Evolutionary conservation across 2,113 vertebrate genomes (phyloP).

Genomic region (Antennarius striatus): DNA sequence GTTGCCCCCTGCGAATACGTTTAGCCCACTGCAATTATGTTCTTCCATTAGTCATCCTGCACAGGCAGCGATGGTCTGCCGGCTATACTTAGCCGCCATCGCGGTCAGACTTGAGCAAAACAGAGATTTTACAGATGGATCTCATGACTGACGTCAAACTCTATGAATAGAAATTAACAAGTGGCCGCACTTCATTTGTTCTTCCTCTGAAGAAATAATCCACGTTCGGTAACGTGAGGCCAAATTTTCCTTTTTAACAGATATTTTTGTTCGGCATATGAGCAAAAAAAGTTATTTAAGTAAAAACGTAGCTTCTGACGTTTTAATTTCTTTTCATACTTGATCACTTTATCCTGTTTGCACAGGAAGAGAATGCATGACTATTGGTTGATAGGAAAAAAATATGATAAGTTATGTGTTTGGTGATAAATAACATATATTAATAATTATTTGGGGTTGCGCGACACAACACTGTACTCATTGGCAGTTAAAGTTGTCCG

Average conservation of each 20-base stretch:
- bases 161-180: slow-evolving; percentile 25
- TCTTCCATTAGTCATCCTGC: slow-evolving; percentile 70
- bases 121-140: slow-evolving; percentile 38
- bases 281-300: too few relatives aligned
- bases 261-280: too few relatives aligned
- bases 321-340: too few relatives aligned
- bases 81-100: slow-evolving; percentile 60
- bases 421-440: too few relatives aligned
- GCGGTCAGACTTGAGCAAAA: slow-evolving; percentile 49
- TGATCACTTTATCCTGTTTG: too few relatives aligned
- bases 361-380: too few relatives aligned
- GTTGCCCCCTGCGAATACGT: slow-evolving; percentile 63
- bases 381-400: too few relatives aligned
- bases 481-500: too few relatives aligned
- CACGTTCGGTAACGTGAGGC: neutral
- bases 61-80: slow-evolving; percentile 50
- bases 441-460: too few relatives aligned
- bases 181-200: neutral
- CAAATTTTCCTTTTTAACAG: neutral
- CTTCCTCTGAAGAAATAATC: slow-evolving; percentile 9
- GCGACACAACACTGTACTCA: too few relatives aligned
- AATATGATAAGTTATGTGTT: too few relatives aligned
- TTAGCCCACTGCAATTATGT: slow-evolving; percentile 69
- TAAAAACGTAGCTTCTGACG: too few relatives aligned
- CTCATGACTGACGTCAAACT: slow-evolving; percentile 28